Percentiles rank a stretch among this genome's conserved stretches.
phyloP scores from a whole-genome alignment of 2,113 vertebrate genomes.

The Corythornis vintsioides region DNA sequence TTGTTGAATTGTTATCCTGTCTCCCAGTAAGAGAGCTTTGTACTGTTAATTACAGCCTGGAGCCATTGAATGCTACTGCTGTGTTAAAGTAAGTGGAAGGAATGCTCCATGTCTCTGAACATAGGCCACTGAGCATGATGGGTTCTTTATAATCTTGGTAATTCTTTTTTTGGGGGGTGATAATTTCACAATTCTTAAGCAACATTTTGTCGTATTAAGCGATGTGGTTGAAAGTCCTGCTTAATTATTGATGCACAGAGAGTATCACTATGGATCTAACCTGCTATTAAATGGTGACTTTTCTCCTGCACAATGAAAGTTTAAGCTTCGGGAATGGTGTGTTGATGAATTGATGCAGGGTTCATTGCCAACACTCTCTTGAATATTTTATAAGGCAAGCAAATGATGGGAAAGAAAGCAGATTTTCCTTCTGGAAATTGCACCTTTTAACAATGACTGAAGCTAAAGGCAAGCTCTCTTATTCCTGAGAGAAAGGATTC shows the following conservation, averaged over 20 bases:
- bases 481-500: background rate
- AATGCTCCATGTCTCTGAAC: slow-evolving; percentile 9
- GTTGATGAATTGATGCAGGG: slow-evolving; percentile 10
- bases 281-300: background rate
- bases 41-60: slow-evolving; percentile 67
- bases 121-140: slow-evolving; percentile 33
- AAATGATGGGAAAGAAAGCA: slow-evolving; percentile 13
- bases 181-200: slow-evolving; percentile 53
- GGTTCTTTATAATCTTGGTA: slow-evolving; percentile 37
- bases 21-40: slow-evolving; percentile 64
- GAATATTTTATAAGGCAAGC: slow-evolving; percentile 52
- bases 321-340: background rate
- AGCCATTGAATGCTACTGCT: slow-evolving; percentile 52
- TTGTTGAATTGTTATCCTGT: slow-evolving; percentile 52
- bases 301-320: background rate
- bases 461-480: background rate
- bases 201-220: slow-evolving; percentile 50
- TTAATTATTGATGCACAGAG: slow-evolving; percentile 62
- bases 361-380: slow-evolving; percentile 21
- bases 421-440: slow-evolving; percentile 25
- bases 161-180: background rate
- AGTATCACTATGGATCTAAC: slow-evolving; percentile 18
- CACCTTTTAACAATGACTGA: background rate
- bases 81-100: slow-evolving; percentile 64
- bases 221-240: slow-evolving; percentile 24